These are phyloP conservation scores for Phyllopteryx taeniolatus DNA, from an alignment of 2,113 vertebrate genomes.

Conservation along the genomic window DNA sequence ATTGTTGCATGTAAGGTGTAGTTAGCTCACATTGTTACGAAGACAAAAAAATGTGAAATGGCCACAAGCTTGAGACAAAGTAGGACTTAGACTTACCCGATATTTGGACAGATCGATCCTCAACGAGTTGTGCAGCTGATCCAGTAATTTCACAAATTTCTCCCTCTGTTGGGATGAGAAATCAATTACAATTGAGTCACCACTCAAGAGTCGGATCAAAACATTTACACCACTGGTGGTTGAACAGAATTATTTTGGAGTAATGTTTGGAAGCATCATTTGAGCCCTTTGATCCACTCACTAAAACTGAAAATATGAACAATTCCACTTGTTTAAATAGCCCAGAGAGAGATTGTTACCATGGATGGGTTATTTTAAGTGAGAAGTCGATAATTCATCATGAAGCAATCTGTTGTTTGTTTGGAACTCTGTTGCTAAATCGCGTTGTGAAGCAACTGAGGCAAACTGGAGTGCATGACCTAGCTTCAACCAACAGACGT, in stretches of 20 bases:
- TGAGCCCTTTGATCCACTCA: conserved; percentile 6
- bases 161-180: conserved; percentile 82
- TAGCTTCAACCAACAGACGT: not conserved
- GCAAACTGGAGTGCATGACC: not conserved
- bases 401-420: not conserved
- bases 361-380: not conserved
- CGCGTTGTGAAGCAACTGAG: not conserved
- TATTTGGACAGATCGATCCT: conserved; percentile 98
- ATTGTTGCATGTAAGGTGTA: not conserved
- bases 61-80: not conserved
- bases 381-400: not conserved
- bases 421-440: not conserved
- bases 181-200: not conserved
- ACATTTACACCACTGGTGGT: not conserved
- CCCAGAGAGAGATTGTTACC: not conserved
- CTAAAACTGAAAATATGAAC: not conserved
- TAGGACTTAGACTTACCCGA: conserved; percentile 77
- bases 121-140: conserved; percentile 96
- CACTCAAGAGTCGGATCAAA: not conserved
- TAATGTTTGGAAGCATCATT: conserved; percentile 34
- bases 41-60: not conserved
- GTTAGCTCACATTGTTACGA: not conserved
- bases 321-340: not conserved
- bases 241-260: not conserved
- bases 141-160: conserved; percentile 96